A percentile compares a stretch with the other conserved stretches of the same genome.
phyloP scores from a whole-genome alignment of 2,888 invertebrate species.

The Cheilosia grossa region DNA sequence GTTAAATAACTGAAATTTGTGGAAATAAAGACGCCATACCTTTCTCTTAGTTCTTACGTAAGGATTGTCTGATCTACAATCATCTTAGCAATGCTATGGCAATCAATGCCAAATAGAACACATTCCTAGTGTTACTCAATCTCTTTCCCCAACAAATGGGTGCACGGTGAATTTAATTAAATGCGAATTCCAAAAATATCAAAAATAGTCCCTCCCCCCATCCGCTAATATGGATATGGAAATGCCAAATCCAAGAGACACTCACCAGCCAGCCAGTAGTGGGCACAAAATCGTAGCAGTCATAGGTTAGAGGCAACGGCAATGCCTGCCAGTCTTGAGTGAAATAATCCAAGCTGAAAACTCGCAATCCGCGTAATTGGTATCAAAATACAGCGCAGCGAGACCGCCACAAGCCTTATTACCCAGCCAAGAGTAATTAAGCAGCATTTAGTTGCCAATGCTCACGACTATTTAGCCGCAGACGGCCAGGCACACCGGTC shows the following conservation, averaged over 20 bases:
- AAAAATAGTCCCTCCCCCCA: slow-evolving; percentile 40
- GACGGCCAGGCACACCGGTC: slow-evolving; percentile 60
- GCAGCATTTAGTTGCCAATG: slow-evolving; percentile 70
- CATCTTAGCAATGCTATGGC: slow-evolving; percentile 13
- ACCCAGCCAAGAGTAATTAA: slow-evolving; percentile 71
- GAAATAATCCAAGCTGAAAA: slow-evolving; percentile 63
- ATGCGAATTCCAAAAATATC: slow-evolving; percentile 69
- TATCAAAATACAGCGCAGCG: slow-evolving; percentile 66
- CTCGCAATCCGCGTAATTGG: slow-evolving; percentile 74
- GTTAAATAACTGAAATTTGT: background rate
- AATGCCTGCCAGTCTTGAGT: slow-evolving; percentile 16
- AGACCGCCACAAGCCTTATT: slow-evolving; percentile 48
- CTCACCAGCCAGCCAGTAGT: slow-evolving; percentile 5
- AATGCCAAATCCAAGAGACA: slow-evolving; percentile 45
- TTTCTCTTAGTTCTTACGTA: slow-evolving; percentile 10
- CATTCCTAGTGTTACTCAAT: slow-evolving; percentile 41
- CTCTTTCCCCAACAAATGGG: slow-evolving; percentile 6
- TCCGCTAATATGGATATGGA: slow-evolving; percentile 68
- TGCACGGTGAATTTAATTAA: slow-evolving; percentile 60
- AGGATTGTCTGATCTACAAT: slow-evolving; percentile 13
- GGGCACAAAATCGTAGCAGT: slow-evolving; percentile 62
- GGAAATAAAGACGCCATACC: background rate
- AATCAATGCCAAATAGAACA: slow-evolving; percentile 48
- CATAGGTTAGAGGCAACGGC: slow-evolving; percentile 63
- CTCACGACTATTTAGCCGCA: slow-evolving; percentile 70